phyloP scores from a whole-genome alignment of 1,140 invertebrate species.

The Magallana ariakensis region DNA sequence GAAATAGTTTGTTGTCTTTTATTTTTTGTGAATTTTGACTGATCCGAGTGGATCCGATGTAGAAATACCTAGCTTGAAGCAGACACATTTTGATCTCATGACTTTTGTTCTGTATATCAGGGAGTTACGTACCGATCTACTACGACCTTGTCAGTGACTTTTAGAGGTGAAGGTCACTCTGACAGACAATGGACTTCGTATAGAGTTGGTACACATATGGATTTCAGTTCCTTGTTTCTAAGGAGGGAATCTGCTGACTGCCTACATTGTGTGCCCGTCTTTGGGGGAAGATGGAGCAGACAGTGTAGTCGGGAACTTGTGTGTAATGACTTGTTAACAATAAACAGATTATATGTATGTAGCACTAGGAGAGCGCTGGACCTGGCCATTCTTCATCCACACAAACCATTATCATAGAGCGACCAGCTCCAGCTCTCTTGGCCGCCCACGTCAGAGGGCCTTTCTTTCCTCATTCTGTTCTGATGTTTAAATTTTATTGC shows the following conservation, averaged over 20 bases:
- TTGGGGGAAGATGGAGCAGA: not conserved
- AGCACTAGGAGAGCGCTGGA: not conserved
- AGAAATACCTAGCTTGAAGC: not conserved
- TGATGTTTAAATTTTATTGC: constrained; percentile 4
- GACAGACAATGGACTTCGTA: not conserved
- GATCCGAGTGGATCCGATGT: not conserved
- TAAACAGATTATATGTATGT: not conserved
- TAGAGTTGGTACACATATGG: not conserved
- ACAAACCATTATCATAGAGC: not conserved
- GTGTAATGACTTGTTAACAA: not conserved
- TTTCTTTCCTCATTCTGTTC: not conserved
- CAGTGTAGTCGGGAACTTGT: not conserved
- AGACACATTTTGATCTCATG: constrained; percentile 12
- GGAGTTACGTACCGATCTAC: not conserved
- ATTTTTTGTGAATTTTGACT: constrained; percentile 18
- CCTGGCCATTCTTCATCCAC: not conserved
- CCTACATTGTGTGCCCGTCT: not conserved
- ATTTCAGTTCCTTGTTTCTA: not conserved
- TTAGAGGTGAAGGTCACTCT: constrained; percentile 17
- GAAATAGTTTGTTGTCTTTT: constrained; percentile 16
- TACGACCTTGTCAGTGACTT: not conserved
- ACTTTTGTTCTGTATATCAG: constrained; percentile 20
- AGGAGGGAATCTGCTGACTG: not conserved
- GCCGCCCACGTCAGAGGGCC: not conserved
- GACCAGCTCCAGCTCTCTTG: not conserved